Evolutionary conservation across 2,113 vertebrate genomes (phyloP).

Genomic region (Silurus meridionalis): DNA sequence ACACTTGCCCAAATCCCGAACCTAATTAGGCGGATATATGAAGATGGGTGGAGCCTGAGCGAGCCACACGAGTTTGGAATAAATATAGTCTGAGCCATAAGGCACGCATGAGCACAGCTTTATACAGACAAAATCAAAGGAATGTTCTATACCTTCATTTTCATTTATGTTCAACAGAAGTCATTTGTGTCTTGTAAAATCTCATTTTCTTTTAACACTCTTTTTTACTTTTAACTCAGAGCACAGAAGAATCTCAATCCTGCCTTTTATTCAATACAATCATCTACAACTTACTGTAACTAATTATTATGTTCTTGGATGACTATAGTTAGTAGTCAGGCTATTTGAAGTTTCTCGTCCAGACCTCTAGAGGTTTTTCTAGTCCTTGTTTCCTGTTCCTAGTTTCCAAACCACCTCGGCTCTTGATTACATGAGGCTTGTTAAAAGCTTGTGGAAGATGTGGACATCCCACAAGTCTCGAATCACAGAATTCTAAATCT

Average conservation of each 20-base stretch:
- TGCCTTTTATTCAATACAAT: background rate
- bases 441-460: background rate
- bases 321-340: too few species aligned
- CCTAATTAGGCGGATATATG: conserved; percentile 64
- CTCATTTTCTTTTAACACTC: background rate
- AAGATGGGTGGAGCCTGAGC: conserved; percentile 57
- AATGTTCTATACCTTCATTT: too few species aligned
- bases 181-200: too few species aligned
- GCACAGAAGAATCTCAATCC: background rate
- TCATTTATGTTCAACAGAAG: too few species aligned
- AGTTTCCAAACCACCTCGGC: background rate
- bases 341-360: background rate
- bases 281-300: background rate
- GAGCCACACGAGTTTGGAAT: conserved; percentile 21
- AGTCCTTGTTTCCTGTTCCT: background rate
- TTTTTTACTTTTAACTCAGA: too few species aligned
- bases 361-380: background rate
- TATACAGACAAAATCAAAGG: background rate
- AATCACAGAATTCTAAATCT: background rate
- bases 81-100: conserved; percentile 25
- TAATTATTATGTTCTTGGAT: background rate
- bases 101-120: background rate
- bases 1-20: conserved; percentile 46
- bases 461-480: too few species aligned
- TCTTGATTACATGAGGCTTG: background rate